Evolutionary conservation across 2,797 vertebrate genomes (phyloP).

Genomic region (Myotis planiceps): DNA sequence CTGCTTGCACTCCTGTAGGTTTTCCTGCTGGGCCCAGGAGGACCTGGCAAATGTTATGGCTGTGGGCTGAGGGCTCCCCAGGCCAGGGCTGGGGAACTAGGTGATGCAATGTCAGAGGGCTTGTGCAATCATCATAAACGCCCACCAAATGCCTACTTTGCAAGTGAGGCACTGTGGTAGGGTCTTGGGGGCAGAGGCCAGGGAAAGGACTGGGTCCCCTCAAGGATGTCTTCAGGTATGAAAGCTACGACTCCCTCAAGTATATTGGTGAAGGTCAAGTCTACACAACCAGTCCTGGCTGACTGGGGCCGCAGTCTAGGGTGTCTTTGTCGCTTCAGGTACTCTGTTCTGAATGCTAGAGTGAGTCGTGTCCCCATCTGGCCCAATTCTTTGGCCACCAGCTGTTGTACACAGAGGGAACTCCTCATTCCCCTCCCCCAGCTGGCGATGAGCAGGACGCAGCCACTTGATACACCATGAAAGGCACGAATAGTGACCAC

Average conservation of each 20-base stretch:
- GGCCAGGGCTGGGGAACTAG: slow-evolving; percentile 77
- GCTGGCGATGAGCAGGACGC: slow-evolving; percentile 90
- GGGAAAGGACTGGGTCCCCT: slow-evolving; percentile 72
- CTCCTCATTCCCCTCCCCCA: slow-evolving; percentile 91
- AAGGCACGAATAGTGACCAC: slow-evolving; percentile 97
- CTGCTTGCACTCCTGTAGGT: slow-evolving; percentile 95
- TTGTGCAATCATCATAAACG: slow-evolving; percentile 72
- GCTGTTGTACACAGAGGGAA: slow-evolving; percentile 95
- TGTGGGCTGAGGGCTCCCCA: slow-evolving; percentile 86
- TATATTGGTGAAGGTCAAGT: slow-evolving; percentile 96
- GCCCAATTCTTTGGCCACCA: slow-evolving; percentile 86
- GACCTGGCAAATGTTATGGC: slow-evolving; percentile 93
- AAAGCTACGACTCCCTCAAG: slow-evolving; percentile 90
- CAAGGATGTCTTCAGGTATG: slow-evolving; percentile 86
- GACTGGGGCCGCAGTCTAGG: slow-evolving; percentile 76
- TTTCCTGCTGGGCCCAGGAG: slow-evolving; percentile 93
- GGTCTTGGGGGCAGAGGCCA: slow-evolving; percentile 14
- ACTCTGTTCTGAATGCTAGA: slow-evolving; percentile 94
- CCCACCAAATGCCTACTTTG: slow-evolving; percentile 72
- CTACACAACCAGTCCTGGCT: slow-evolving; percentile 95
- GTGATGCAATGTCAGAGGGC: slow-evolving; percentile 77
- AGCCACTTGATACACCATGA: slow-evolving; percentile 99
- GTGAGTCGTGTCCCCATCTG: slow-evolving; percentile 93
- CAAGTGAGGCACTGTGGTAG: slow-evolving; percentile 67
- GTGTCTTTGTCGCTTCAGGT: slow-evolving; percentile 95